These are phyloP conservation scores for Myotis findleyi DNA, from an alignment of 2,797 vertebrate genomes.

Conservation along the genomic window DNA sequence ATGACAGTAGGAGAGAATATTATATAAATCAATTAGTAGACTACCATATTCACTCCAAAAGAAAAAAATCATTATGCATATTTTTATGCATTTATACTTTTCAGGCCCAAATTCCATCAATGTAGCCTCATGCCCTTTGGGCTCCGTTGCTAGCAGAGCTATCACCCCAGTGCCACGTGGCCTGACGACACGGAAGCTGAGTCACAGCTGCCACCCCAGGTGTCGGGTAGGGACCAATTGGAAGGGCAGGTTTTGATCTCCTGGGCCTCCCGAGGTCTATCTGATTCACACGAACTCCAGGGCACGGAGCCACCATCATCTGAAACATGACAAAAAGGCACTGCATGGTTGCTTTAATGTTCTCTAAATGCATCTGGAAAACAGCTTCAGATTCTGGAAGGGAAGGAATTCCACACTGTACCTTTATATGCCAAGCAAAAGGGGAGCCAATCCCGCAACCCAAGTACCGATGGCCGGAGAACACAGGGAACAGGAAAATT, in stretches of 20 bases:
- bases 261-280: not conserved
- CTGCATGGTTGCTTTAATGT: not conserved
- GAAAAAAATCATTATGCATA: not conserved
- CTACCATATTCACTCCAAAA: slow-evolving; percentile 21
- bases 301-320: not conserved
- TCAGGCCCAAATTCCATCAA: not conserved
- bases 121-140: not conserved
- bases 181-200: not conserved
- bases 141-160: not conserved
- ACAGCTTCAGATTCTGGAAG: not conserved
- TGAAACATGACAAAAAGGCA: not conserved
- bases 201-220: not conserved
- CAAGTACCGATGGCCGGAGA: not conserved
- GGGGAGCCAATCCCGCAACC: not conserved
- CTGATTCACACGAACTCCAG: not conserved
- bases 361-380: slow-evolving; percentile 4
- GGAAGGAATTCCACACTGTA: not conserved
- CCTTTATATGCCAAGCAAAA: slow-evolving; percentile 6
- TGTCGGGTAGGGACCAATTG: not conserved
- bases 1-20: not conserved
- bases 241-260: not conserved
- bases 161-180: not conserved
- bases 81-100: slow-evolving; percentile 4
- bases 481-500: not conserved
- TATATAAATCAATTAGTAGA: not conserved